Evolutionary conservation across 2,113 vertebrate species (phyloP), one percentile per base, ranked within the genome.

Genomic region (Rhadina sibilatrix): DNA sequence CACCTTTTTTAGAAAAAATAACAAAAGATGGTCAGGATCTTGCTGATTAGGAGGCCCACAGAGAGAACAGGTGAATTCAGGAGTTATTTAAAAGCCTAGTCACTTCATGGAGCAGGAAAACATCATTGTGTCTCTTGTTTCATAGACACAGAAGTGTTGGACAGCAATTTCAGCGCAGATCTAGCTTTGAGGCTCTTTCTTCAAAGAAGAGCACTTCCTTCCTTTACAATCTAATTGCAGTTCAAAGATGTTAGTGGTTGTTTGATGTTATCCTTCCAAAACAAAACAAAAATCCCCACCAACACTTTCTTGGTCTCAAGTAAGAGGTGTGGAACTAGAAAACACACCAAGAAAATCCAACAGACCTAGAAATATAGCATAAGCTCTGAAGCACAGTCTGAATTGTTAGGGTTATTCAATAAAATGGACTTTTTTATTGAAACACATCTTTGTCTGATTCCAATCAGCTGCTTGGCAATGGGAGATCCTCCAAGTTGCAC

Each of bases 361-460:
- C 6, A 59, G 52, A n/a, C 5, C 1, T 0, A 11, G 20, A 59
- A 82, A 75, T 38, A 12, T 0, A 30, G 15, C 6, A 53, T 12
- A 35, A 86, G 61, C 14, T 57, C 46, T 82, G 40, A 82, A 27
- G 12, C 1, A 0, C 3, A 20, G 2, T 59, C 40, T 64, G 44
- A 88, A 33, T 33, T 69, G 10, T 25, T 31, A 27, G 6, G 4
- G 3, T 70, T 70, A 88, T 28, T 46, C 3, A 3, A 7, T 35
- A 57, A 44, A 53, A 66, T 57, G 23, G 10, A 35, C 3, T 49
- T 47, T 47, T 40, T 40, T 40, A 40, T 14, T 40, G 40, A 40
- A 40, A 4, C 5, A 42, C 5, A 14, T 46, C 33, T 84, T 14
- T 30, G 4, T 52, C 33, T 22, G 6, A 17, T 84, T 72, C 19